A percentile compares a stretch with the other conserved stretches of the same genome.
Conservation (phyloP, 2,888 invertebrate genomes). For the Neoascia interrupta region DNA sequence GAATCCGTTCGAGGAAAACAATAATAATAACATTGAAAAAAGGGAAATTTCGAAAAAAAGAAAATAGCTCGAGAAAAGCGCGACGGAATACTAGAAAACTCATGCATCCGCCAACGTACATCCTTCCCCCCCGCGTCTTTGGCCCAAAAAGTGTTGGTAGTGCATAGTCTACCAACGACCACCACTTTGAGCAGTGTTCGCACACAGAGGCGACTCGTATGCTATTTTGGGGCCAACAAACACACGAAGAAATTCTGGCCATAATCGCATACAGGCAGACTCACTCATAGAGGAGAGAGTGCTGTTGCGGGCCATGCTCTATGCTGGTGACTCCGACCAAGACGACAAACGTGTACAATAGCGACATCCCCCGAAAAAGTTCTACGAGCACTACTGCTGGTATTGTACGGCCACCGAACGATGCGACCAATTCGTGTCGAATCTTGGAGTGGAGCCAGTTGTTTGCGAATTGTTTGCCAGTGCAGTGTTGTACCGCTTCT, state of each 20-base stretch:
- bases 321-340: constrained; percentile 57
- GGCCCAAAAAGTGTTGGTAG: constrained; percentile 7
- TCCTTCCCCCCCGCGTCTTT: constrained; percentile 25
- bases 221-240: constrained; percentile 63
- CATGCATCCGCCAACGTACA: constrained; percentile 46
- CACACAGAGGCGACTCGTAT: constrained; percentile 40
- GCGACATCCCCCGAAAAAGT: constrained; percentile 68
- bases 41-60: constrained; percentile 35
- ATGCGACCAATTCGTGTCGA: constrained; percentile 69
- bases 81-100: constrained; percentile 34
- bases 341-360: constrained; percentile 64
- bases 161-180: constrained; percentile 38
- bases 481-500: constrained; percentile 74
- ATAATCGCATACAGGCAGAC: constrained; percentile 32
- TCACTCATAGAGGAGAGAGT: constrained; percentile 33
- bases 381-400: constrained; percentile 56
- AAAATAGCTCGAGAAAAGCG: not conserved
- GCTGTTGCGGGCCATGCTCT: constrained; percentile 41
- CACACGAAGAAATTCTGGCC: constrained; percentile 28
- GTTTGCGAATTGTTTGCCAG: constrained; percentile 75
- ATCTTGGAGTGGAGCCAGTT: constrained; percentile 79
- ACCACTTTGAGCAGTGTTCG: constrained; percentile 4
- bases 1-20: constrained; percentile 43
- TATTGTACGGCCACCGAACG: constrained; percentile 57
- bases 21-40: constrained; percentile 68